Conservation (phyloP, 1,140 invertebrate genomes). For the Pseudomyrmex sp. region DNA sequence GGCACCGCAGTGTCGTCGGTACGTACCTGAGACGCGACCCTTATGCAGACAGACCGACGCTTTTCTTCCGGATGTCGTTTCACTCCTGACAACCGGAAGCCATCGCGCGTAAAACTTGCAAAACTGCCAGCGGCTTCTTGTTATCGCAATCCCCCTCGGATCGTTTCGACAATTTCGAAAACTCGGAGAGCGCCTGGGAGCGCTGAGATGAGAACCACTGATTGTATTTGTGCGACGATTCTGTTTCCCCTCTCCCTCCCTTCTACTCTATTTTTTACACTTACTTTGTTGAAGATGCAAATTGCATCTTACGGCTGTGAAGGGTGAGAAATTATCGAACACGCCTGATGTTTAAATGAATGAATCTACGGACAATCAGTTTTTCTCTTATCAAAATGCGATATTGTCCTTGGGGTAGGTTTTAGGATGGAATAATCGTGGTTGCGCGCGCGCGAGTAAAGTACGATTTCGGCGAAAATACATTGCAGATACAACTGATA, state of each 20-base stretch:
- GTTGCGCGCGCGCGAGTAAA: not conserved
- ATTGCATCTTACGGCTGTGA: not conserved
- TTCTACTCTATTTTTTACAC: constrained; percentile 18
- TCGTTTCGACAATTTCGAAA: not conserved
- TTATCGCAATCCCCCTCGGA: not conserved
- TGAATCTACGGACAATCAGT: not conserved
- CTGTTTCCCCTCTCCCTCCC: not conserved
- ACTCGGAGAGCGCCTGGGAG: not conserved
- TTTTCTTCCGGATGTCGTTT: constrained; percentile 55
- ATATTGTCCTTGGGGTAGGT: constrained; percentile 10
- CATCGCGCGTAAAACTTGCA: constrained; percentile 56
- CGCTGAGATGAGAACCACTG: constrained; percentile 12
- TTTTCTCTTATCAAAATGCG: not conserved
- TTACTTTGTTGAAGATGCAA: not conserved
- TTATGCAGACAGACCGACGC: constrained; percentile 5
- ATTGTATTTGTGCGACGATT: not conserved
- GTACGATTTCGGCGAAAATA: not conserved
- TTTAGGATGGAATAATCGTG: constrained; percentile 31
- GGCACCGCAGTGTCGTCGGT: not conserved
- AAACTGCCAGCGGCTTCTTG: constrained; percentile 22
- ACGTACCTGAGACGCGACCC: constrained; percentile 7
- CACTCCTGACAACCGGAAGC: constrained; percentile 52
- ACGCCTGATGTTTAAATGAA: constrained; percentile 1
- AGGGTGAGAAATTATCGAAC: constrained; percentile 5
- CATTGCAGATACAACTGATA: not conserved